Percentiles rank a stretch among this genome's conserved stretches.
Conservation (phyloP, 2,888 invertebrate genomes). For the Dinocampus coccinellae region DNA sequence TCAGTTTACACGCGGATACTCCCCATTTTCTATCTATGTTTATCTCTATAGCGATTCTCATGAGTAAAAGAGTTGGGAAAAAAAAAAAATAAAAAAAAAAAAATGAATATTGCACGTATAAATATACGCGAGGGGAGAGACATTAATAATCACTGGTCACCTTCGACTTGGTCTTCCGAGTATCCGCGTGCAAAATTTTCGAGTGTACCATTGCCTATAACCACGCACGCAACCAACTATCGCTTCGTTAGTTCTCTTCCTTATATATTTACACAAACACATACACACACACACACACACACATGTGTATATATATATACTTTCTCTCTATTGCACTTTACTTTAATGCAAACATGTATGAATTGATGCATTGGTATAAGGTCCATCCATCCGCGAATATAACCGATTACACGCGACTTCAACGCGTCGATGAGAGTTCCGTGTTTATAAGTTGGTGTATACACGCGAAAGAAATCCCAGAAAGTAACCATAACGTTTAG, state of each 20-base stretch:
- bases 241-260: slow-evolving; percentile 18
- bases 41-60: slow-evolving; percentile 12
- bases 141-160: slow-evolving; percentile 46
- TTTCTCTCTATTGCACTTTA: too few relatives aligned
- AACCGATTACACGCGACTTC: slow-evolving; percentile 36
- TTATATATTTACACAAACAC: slow-evolving; percentile 3
- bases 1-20: slow-evolving; percentile 65
- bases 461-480: slow-evolving; percentile 23
- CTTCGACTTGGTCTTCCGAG: slow-evolving; percentile 36
- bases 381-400: slow-evolving; percentile 21
- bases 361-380: slow-evolving; percentile 12
- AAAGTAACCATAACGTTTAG: not conserved
- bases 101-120: not conserved
- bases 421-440: slow-evolving; percentile 28
- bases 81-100: too few relatives aligned
- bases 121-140: slow-evolving; percentile 24
- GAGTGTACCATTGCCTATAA: slow-evolving; percentile 14
- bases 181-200: slow-evolving; percentile 38
- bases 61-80: slow-evolving; percentile 2
- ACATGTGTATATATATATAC: too few relatives aligned
- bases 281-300: not conserved
- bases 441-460: slow-evolving; percentile 8
- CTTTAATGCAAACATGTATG: not conserved
- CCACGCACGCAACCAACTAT: slow-evolving; percentile 38
- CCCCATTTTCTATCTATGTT: slow-evolving; percentile 50